Evolutionary conservation across 2,113 vertebrate species (phyloP), one percentile per base, ranked within the genome.

Genomic region (Apaloderma vittatum): DNA sequence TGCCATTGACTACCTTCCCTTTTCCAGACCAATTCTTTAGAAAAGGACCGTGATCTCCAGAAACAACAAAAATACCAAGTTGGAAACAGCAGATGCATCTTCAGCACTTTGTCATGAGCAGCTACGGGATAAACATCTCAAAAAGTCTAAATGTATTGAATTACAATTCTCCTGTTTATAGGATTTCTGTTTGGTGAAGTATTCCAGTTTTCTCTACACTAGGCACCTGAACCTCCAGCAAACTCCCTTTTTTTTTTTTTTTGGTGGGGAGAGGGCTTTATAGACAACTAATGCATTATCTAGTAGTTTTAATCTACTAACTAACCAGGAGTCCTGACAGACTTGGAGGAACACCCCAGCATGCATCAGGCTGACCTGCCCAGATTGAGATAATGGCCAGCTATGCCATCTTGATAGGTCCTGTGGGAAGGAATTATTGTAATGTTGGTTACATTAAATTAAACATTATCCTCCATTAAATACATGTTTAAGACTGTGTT

Each of bases 321-420:
- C n/a, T 89, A 87, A 86, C 29, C 65, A 89, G 43, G 78, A 88
- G 30, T 85, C 91, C 84, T 94, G 93, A 91, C 86, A 85, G 73
- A 78, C 52, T 40, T 82, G 30, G 14, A 75, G 37, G 32, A 91
- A 81, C 45, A 15, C 58, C 49, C 77, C 81, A 40, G 29, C 49
- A 52, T 54, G 57, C 45, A 73, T 32, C 52, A 89, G 57, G 34
- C n/a, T 5, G 12, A 85, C 85, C 66, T 61, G 40, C 65, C 77
- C 57, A 72, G 94, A 91, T 82, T 85, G 75, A 55, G 58, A 46
- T 94, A 96, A 95, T 93, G 84, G 49, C 32, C 45, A 83, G 65
- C 40, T 94, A 21, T 75, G 54, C 48, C 62, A 45, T 61, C 84
- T 57, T 87, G 77, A 79, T 94, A 72, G 70, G 1, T 75, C 66